Conservation (phyloP, 2,888 invertebrate genomes). For the Pristionchus entomophagus region DNA sequence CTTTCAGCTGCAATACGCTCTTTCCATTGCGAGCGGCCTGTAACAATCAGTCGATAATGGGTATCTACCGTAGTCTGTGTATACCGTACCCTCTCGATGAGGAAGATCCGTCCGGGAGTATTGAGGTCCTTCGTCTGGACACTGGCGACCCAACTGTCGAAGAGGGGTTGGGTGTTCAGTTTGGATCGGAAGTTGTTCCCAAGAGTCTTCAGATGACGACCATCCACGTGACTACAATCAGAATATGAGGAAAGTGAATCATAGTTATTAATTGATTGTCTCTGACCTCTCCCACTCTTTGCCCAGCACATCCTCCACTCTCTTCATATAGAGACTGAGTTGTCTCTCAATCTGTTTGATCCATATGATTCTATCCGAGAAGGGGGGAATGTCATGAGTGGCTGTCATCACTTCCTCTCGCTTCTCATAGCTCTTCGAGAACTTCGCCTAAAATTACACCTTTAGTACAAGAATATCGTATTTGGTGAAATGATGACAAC, state of each 20-base stretch:
- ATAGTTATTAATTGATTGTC: neutral
- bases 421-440: slow-evolving; percentile 90
- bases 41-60: neutral
- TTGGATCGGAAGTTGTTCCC: slow-evolving; percentile 97
- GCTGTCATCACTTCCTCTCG: slow-evolving; percentile 86
- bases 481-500: too few species aligned
- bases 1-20: slow-evolving; percentile 86
- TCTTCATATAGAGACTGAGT: slow-evolving; percentile 92
- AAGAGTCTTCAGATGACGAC: slow-evolving; percentile 80
- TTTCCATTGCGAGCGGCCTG: slow-evolving; percentile 67
- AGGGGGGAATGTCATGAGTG: slow-evolving; percentile 94
- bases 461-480: neutral
- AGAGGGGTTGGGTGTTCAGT: slow-evolving; percentile 95
- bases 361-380: slow-evolving; percentile 96
- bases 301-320: slow-evolving; percentile 94
- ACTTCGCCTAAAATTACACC: slow-evolving; percentile 52
- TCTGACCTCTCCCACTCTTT: slow-evolving; percentile 98
- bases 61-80: neutral
- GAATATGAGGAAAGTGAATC: neutral
- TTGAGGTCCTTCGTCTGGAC: slow-evolving; percentile 64
- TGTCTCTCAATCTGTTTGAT: slow-evolving; percentile 93
- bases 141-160: slow-evolving; percentile 92
- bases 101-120: slow-evolving; percentile 54
- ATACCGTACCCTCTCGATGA: slow-evolving; percentile 55
- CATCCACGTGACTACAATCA: slow-evolving; percentile 47